Evolutionary conservation across 2,888 invertebrate species (phyloP), one percentile per base, ranked within the genome.

Genomic region (Plemyria rubiginata): DNA sequence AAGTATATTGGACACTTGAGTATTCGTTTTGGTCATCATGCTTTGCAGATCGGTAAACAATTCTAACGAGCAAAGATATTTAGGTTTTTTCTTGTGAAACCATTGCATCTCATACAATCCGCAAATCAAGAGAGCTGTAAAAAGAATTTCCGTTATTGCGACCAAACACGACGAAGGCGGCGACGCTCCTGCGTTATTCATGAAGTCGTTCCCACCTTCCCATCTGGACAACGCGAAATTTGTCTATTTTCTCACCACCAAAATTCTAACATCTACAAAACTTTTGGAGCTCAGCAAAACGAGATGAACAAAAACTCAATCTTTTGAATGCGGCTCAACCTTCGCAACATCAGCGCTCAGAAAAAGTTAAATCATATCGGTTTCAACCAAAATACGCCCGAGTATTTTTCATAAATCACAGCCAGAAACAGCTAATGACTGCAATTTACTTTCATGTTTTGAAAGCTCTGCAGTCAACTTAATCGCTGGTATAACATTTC

Each of bases 151-250:
- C 77, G 73, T 79, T 83, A 86, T 85, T 82, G 82, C 80, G 76
- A 77, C 68, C 69, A 75, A 78, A 86, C 87, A 86, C 74, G 78
- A 80, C 77, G 82, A 83, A 84, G 87, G 87, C 85, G 86, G 82
- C 75, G 80, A 77, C 78, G 70, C 76, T 79, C 66, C 73, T 87
- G 83, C 79, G 77, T 87, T 87, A 87, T 87, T 87, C 87, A 87
- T 87, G 84, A 86, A 76, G 56, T 71, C 74, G 76, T 71, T 73
- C 70, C 75, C 78, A 82, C 85, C 86, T 85, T 80, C 77, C 68
- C 76, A 76, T 80, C 78, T 81, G 83, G 84, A 85, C 84, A 82
- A 75, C 76, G 76, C 77, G 76, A 79, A 85, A 82, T 81, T 85
- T 81, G 83, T 84, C 81, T 80, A 81, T 86, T 85, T 82, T 76